Conservation (phyloP, 2,888 invertebrate genomes). For the Taphrorychus bicolor region DNA sequence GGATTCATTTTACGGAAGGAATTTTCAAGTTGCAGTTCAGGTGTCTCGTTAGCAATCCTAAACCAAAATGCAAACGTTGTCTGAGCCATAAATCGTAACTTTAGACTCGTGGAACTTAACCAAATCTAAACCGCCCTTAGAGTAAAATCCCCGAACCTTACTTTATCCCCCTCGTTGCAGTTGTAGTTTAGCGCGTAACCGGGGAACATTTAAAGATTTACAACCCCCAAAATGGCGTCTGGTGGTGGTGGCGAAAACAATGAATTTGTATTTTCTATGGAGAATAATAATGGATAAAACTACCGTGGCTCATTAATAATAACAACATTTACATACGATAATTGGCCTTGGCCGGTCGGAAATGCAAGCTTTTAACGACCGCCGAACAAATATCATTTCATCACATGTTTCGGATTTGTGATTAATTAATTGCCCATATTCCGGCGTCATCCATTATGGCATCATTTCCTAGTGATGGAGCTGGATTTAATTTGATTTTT, state of each 20-base stretch:
- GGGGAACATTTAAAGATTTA: conserved; percentile 25
- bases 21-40: not conserved
- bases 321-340: not conserved
- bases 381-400: not conserved
- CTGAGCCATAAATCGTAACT: conserved; percentile 1
- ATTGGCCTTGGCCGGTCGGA: too few species aligned
- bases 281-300: not conserved
- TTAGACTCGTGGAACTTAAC: not conserved
- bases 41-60: not conserved
- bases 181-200: conserved; percentile 15
- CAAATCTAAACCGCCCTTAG: conserved; percentile 2
- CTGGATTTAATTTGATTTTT: conserved; percentile 3
- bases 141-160: conserved; percentile 17
- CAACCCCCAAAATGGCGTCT: conserved; percentile 15
- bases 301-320: not conserved
- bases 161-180: conserved; percentile 16
- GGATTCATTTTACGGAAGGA: not conserved
- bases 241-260: not conserved
- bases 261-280: not conserved
- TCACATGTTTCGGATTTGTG: not conserved
- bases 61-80: not conserved
- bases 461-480: not conserved
- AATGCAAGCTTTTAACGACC: not conserved
- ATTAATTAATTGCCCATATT: not conserved
- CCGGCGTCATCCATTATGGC: not conserved